Percentiles rank a stretch among this genome's conserved stretches.
These are phyloP conservation scores for Beris morrisii DNA, from an alignment of 2,888 invertebrate species.

Conservation along the genomic window DNA sequence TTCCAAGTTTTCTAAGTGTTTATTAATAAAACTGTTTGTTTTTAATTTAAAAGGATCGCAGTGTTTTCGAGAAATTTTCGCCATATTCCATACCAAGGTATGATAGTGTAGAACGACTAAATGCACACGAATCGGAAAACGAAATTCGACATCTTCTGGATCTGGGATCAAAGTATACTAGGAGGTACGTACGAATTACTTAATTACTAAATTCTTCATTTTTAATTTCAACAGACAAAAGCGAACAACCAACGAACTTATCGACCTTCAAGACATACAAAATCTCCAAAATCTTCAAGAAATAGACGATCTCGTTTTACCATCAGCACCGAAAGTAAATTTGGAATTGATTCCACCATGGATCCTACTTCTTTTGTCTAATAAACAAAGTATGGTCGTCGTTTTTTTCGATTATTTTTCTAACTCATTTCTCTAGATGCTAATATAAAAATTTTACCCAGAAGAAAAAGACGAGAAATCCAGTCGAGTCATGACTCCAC, in stretches of 20 bases:
- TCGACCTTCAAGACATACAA: slow-evolving; percentile 6
- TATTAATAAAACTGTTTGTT: background rate
- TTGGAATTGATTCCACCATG: slow-evolving; percentile 6
- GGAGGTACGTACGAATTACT: background rate
- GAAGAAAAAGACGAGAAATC: slow-evolving; percentile 14
- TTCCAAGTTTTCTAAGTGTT: background rate
- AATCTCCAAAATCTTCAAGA: background rate
- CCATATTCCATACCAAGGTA: slow-evolving; percentile 14
- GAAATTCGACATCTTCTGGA: slow-evolving; percentile 23
- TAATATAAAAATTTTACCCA: background rate
- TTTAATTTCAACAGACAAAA: slow-evolving; percentile 23
- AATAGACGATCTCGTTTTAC: background rate
- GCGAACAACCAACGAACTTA: slow-evolving; percentile 11
- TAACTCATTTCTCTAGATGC: background rate
- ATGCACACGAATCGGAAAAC: slow-evolving; percentile 13
- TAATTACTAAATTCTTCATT: background rate
- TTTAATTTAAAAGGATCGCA: slow-evolving; percentile 19
- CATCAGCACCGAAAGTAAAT: background rate
- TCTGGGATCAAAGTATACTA: background rate
- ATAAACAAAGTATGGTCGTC: slow-evolving; percentile 5
- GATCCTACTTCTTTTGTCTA: background rate
- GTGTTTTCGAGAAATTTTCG: slow-evolving; percentile 7
- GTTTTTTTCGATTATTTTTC: background rate
- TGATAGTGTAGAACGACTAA: background rate
- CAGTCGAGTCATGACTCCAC: slow-evolving; percentile 12